Percentiles rank a stretch among this genome's conserved stretches.
phyloP scores from a whole-genome alignment of 2,797 vertebrate species.

The Sitta carolinensis region DNA sequence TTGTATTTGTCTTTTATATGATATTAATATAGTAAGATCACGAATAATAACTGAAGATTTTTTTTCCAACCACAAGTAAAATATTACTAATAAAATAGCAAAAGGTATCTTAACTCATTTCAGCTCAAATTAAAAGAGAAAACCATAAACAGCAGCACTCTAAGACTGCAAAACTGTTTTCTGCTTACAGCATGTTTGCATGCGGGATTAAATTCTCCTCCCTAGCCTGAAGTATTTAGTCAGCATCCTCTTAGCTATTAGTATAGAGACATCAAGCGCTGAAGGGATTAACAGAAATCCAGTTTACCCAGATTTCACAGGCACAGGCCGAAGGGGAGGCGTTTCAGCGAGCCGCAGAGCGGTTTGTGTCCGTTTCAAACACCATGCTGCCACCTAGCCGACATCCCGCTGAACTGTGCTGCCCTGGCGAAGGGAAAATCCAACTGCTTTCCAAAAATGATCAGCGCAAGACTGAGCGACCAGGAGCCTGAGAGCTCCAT shows the following conservation, averaged over 20 bases:
- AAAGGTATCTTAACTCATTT: not conserved
- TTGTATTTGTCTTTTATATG: not conserved
- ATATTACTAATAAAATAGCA: not conserved
- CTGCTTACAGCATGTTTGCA: not conserved
- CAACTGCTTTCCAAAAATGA: not conserved
- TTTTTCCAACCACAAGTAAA: not conserved
- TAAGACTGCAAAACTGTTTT: not conserved
- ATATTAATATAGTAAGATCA: not conserved
- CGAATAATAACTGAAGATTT: not conserved
- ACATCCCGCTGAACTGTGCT: slow-evolving; percentile 13
- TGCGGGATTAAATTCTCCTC: not conserved
- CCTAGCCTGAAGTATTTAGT: not conserved
- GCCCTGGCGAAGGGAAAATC: not conserved
- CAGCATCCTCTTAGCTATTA: not conserved
- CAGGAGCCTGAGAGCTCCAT: not conserved
- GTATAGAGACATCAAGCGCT: not conserved
- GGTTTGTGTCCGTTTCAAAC: slow-evolving; percentile 33
- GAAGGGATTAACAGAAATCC: not conserved
- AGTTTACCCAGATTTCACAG: not conserved
- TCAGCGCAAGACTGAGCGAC: not conserved
- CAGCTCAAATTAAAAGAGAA: not conserved
- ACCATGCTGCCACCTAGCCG: slow-evolving; percentile 75
- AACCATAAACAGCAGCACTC: not conserved
- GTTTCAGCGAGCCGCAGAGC: accelerated
- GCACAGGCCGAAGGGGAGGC: not conserved